Base-by-base conservation (phyloP, 1,140 invertebrate species). In the Lepidurus apus region DNA sequence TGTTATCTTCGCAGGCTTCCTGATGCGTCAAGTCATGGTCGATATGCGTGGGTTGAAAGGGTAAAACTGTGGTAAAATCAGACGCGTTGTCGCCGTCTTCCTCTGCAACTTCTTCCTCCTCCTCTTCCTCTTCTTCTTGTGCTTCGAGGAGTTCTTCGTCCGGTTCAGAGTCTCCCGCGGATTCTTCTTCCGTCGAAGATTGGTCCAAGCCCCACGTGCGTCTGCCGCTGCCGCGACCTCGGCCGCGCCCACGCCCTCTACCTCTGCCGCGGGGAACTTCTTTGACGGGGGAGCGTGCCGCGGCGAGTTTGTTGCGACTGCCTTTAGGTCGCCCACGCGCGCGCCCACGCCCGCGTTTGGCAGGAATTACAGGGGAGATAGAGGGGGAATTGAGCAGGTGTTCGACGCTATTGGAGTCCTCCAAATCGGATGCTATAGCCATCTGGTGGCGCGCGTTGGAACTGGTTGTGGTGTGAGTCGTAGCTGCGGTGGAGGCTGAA, bases 181-280 rank as follows among this genome's bases (percentile, higher is more conserved):
- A 53, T 53, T 77, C 73, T 74, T 74, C 78, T 42, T 80, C 78
- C 44, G 74, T 79, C 13, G 77, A 77, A 77, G 44, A 74, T 13
- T 75, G 75, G 53, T 75, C 81, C 75, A 79, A 78, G 73, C 77
- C 42, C 75, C 77, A 47, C 45, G 77, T 76, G 73, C 74, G 42
- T 73, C 75, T 43, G 34, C 78, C 77, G 26, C 24, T 81, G 26
- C 75, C 75, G 44, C 77, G 76, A 7, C 80, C 78, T 75, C 53
- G 24, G 11, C 75, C 74, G 26, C 74, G 53, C 26, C 76, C n/a
- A 26, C 45, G 43, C 42, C 34, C 47, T 44, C 73, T 42, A 77
- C 77, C 43, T 73, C 77, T 43, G 78, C 45, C 76, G 0, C 74
- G 78, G 2, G 73, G 42, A 24, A 74, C 11, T 74, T 43, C 78